phyloP scores from a whole-genome alignment of 2,797 vertebrate genomes.

The Thalassophryne amazonica region DNA sequence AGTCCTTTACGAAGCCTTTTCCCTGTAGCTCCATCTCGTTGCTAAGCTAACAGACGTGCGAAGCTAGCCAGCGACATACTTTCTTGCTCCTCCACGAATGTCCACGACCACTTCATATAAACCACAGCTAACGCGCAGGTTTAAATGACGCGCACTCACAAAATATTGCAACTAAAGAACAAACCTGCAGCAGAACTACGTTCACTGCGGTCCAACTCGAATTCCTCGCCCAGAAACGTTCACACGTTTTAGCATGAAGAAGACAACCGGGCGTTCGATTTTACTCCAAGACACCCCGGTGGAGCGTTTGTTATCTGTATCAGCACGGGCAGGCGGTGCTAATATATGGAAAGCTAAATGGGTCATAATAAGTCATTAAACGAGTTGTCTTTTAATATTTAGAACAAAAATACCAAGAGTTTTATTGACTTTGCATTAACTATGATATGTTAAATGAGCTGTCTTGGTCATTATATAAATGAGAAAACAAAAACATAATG shows the following conservation, averaged over 20 bases:
- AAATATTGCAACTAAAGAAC: background rate
- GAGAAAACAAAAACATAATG: no score
- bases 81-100: background rate
- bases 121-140: background rate
- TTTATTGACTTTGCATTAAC: no score
- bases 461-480: no score
- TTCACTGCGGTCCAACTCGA: slow-evolving; percentile 28
- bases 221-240: slow-evolving; percentile 27
- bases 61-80: slow-evolving; percentile 21
- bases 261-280: slow-evolving; percentile 32
- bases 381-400: no score
- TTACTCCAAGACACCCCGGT: no score
- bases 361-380: no score
- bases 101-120: background rate
- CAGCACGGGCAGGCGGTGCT: slow-evolving; percentile 30
- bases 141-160: background rate
- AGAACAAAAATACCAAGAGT: no score
- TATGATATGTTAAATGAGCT: no score
- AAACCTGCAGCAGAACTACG: slow-evolving; percentile 48
- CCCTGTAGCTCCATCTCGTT: slow-evolving; percentile 7
- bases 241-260: slow-evolving; percentile 34
- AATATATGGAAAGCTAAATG: background rate
- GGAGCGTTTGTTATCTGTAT: background rate
- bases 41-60: slow-evolving; percentile 30
- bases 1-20: no score